Evolutionary conservation across 2,797 vertebrate genomes (phyloP).

Genomic region (Hephaestus fuliginosus): DNA sequence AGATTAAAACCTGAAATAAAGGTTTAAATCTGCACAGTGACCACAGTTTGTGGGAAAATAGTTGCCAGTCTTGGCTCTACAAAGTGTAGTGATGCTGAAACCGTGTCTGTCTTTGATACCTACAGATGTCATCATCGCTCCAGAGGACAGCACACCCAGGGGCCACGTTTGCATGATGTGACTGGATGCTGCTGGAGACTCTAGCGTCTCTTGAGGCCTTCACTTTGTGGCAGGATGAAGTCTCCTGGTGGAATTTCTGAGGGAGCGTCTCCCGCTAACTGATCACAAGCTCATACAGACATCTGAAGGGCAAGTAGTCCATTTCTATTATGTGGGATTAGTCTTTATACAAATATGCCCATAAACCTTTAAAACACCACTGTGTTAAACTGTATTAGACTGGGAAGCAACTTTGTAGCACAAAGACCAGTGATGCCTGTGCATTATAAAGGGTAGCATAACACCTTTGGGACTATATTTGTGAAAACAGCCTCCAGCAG

Average conservation of each 20-base stretch:
- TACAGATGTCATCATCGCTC: conserved; percentile 22
- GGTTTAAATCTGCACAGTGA: too few species aligned
- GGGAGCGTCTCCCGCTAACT: neutral
- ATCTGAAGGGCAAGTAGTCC: neutral
- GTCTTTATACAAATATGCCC: neutral
- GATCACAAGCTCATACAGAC: conserved; percentile 4
- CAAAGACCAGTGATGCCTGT: neutral
- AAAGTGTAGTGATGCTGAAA: too few species aligned
- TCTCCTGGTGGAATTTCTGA: conserved; percentile 5
- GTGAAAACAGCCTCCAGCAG: neutral
- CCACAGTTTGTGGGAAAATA: neutral
- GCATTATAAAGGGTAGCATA: neutral
- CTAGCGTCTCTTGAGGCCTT: conserved; percentile 32
- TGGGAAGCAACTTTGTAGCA: neutral
- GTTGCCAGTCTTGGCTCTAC: too few species aligned
- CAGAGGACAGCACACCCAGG: conserved; percentile 9
- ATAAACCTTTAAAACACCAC: neutral
- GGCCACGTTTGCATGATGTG: conserved; percentile 33
- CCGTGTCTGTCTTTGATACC: conserved; percentile 11
- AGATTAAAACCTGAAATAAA: conserved; percentile 20
- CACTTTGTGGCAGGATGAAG: conserved; percentile 10
- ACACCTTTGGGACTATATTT: conserved; percentile 4
- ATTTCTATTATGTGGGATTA: neutral
- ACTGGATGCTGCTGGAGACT: conserved; percentile 47
- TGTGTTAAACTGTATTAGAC: neutral